A percentile compares a stretch with the other conserved stretches of the same genome.
Evolutionary conservation across 2,113 vertebrate species (phyloP).

Genomic region (Gallinago paraguaiae): DNA sequence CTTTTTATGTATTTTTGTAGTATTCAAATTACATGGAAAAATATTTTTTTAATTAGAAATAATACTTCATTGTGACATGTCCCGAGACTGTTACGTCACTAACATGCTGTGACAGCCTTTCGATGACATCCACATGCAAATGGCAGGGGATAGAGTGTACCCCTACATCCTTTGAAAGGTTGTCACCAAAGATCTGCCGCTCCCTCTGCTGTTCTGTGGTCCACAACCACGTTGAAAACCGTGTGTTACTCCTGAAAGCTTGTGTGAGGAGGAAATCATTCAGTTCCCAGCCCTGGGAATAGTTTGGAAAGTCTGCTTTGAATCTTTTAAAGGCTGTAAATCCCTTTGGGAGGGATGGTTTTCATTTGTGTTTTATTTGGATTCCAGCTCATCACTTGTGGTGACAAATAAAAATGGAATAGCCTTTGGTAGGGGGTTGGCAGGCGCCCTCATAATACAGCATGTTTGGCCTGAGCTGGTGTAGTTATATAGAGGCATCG

Average conservation of each 20-base stretch:
- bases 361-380: not conserved
- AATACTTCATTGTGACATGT: conserved; percentile 14
- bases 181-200: not conserved
- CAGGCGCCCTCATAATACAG: not conserved
- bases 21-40: not conserved
- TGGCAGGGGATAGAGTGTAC: not conserved
- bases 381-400: not conserved
- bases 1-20: conserved; percentile 1
- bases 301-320: not conserved
- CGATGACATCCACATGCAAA: not conserved
- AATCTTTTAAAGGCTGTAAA: not conserved
- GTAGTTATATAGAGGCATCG: not conserved
- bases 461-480: not conserved
- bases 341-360: conserved; percentile 4
- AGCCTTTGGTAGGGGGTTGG: not conserved
- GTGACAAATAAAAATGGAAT: not conserved
- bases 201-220: not conserved
- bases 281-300: not conserved
- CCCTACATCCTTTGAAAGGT: not conserved
- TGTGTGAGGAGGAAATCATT: not conserved
- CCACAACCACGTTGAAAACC: not conserved
- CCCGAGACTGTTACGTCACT: not conserved
- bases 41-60: conserved; percentile 57
- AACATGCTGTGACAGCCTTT: not conserved
- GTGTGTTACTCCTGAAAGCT: not conserved